Evolutionary conservation across 1,140 invertebrate genomes (phyloP).

Genomic region (Radopholus similis): DNA sequence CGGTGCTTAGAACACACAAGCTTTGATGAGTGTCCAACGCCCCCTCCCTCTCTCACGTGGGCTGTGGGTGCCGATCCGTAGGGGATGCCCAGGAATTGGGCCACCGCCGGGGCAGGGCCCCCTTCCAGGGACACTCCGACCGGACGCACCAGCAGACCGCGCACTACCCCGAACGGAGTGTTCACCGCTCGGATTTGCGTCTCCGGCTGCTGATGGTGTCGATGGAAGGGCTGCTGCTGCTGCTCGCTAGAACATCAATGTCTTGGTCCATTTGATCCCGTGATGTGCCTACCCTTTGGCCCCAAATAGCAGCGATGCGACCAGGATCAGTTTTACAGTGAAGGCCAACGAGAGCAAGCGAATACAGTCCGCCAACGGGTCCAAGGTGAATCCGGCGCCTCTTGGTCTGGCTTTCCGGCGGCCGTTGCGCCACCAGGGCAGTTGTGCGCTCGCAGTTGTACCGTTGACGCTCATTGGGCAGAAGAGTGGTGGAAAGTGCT

Average conservation of each 20-base stretch:
- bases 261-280: no score
- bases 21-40: not conserved
- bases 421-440: no score
- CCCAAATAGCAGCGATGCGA: no score
- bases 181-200: constrained; percentile 25
- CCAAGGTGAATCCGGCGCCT: no score
- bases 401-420: no score
- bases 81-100: constrained; percentile 82
- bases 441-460: no score
- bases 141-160: constrained; percentile 42
- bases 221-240: not conserved
- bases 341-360: not conserved
- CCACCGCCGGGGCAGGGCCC: constrained; percentile 49
- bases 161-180: constrained; percentile 56
- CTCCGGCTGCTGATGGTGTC: not conserved
- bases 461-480: no score
- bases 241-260: not conserved
- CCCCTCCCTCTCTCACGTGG: constrained; percentile 51
- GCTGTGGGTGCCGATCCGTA: constrained; percentile 87
- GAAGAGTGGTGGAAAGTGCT: no score
- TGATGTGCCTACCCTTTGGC: no score
- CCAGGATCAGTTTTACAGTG: not conserved
- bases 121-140: not conserved
- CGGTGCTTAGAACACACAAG: constrained; percentile 44
- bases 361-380: not conserved